phyloP scores from a whole-genome alignment of 2,797 vertebrate species.

The Ispidina picta region DNA sequence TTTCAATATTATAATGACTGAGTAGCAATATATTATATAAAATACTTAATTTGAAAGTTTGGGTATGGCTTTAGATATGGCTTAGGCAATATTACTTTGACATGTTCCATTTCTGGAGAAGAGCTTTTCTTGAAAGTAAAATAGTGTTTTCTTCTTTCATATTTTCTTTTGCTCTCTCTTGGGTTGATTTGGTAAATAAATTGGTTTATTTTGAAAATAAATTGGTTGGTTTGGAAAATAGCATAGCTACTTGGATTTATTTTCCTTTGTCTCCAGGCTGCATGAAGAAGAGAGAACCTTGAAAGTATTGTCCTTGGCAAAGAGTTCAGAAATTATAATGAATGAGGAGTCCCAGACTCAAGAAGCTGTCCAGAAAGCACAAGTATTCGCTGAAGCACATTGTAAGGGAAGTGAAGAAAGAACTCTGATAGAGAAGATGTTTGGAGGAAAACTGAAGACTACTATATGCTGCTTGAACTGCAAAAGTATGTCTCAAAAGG shows the following conservation, averaged over 20 bases:
- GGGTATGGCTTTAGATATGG: background rate
- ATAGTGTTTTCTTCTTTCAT: background rate
- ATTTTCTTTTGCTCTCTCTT: background rate
- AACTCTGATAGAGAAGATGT: conserved; percentile 94
- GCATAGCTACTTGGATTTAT: background rate
- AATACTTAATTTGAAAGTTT: background rate
- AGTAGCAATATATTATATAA: too few relatives aligned
- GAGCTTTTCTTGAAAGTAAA: background rate
- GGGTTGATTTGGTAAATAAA: background rate
- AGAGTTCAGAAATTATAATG: conserved; percentile 41
- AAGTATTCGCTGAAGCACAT: conserved; percentile 53
- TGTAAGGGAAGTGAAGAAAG: conserved; percentile 70
- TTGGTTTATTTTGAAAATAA: background rate
- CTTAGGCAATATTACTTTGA: background rate
- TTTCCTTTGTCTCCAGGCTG: conserved; percentile 79
- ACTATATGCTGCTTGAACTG: conserved; percentile 93
- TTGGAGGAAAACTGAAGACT: conserved; percentile 91
- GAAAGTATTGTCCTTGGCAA: conserved; percentile 76
- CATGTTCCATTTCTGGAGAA: background rate
- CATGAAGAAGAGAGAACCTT: conserved; percentile 96
- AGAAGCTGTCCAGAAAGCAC: conserved; percentile 45
- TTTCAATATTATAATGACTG: too few relatives aligned
- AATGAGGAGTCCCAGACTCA: conserved; percentile 56
- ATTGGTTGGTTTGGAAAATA: background rate
- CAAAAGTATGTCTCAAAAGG: conserved; percentile 92